phyloP scores from a whole-genome alignment of 2,113 vertebrate species.

The Sialia sialis region DNA sequence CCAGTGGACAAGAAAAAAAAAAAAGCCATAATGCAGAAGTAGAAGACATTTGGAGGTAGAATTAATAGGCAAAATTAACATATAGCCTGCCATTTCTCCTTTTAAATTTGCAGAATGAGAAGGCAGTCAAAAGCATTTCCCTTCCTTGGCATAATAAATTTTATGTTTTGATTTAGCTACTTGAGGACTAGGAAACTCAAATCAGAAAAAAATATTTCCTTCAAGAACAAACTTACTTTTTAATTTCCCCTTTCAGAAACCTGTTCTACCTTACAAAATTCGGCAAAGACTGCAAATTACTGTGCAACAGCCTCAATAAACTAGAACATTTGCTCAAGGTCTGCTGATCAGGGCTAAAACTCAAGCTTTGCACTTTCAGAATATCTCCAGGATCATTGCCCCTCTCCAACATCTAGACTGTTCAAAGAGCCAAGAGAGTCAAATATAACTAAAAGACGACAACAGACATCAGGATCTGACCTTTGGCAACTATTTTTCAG shows the following conservation, averaged over 20 bases:
- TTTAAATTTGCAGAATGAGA: not conserved
- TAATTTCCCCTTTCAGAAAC: not conserved
- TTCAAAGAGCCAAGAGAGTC: not conserved
- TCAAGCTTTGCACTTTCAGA: not conserved
- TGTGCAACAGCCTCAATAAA: rapidly evolving
- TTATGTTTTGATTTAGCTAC: not conserved
- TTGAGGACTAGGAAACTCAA: not conserved
- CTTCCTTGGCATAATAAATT: not conserved
- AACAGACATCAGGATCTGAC: not conserved
- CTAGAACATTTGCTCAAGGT: not conserved
- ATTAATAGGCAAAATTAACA: not conserved
- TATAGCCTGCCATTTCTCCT: not conserved
- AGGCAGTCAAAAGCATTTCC: not conserved
- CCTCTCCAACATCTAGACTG: not conserved
- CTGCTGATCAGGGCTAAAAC: not conserved
- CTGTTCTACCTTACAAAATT: not conserved
- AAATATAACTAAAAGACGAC: not conserved
- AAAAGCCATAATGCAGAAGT: not conserved
- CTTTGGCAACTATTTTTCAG: not conserved
- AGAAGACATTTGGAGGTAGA: not conserved
- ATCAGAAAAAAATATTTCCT: not conserved
- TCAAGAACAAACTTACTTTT: not conserved
- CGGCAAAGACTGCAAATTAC: not conserved
- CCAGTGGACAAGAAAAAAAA: not conserved
- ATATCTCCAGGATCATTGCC: not conserved